phyloP scores from a whole-genome alignment of 35 echinoderm and acorn worm genomes.

The Diadema setosum region DNA sequence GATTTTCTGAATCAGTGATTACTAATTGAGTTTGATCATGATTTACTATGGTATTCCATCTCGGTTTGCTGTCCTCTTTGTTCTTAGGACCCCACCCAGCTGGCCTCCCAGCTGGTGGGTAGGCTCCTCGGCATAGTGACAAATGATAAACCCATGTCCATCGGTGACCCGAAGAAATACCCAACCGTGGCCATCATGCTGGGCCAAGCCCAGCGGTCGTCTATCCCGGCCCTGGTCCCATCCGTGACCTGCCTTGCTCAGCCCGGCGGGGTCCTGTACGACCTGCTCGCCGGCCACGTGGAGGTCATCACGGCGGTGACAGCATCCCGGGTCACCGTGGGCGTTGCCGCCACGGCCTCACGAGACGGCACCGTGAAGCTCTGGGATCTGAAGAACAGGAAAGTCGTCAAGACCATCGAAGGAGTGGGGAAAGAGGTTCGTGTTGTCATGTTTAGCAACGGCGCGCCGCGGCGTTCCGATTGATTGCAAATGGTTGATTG shows the following conservation, averaged over 20 bases:
- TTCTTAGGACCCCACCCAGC: slow-evolving; percentile 61
- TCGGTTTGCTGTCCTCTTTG: background rate
- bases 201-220: slow-evolving; percentile 30
- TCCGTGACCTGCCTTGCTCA: slow-evolving; percentile 77
- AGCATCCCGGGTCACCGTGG: slow-evolving; percentile 22
- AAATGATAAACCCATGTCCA: slow-evolving; percentile 74
- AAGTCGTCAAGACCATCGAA: slow-evolving; percentile 79
- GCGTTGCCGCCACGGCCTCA: slow-evolving; percentile 75
- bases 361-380: slow-evolving; percentile 76
- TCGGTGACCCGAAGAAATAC: slow-evolving; percentile 80
- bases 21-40: too few species aligned
- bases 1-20: too few species aligned
- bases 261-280: slow-evolving; percentile 86
- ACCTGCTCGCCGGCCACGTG: slow-evolving; percentile 88
- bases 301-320: slow-evolving; percentile 83
- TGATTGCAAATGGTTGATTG: too few species aligned
- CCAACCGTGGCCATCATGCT: slow-evolving; percentile 50
- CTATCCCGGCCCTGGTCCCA: slow-evolving; percentile 69
- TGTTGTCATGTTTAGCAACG: too few species aligned
- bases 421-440: slow-evolving; percentile 60
- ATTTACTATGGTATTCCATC: too few species aligned
- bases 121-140: slow-evolving; percentile 59
- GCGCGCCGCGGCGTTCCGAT: too few species aligned
- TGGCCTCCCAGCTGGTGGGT: slow-evolving; percentile 81
- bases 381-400: slow-evolving; percentile 86